Percentiles rank a stretch among this genome's conserved stretches.
Conservation (phyloP, 2,113 vertebrate species). For the Vulpes lagopus region DNA sequence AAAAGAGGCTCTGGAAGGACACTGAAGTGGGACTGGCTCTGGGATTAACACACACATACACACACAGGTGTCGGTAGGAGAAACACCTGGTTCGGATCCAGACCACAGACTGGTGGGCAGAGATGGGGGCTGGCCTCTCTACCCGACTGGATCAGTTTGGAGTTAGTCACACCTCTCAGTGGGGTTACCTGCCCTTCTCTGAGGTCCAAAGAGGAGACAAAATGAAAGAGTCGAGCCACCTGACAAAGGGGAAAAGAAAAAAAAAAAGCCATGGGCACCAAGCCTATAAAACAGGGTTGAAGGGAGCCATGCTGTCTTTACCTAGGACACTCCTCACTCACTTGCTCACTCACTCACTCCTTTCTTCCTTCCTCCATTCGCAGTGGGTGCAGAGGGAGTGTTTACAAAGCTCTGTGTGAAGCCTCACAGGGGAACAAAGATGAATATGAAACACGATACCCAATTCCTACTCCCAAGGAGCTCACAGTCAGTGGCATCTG, state of each 20-base stretch:
- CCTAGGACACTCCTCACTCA: not conserved
- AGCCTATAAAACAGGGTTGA: not conserved
- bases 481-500: not conserved
- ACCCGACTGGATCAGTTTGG: conserved; percentile 71
- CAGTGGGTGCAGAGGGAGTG: not conserved
- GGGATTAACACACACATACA: conserved; percentile 64
- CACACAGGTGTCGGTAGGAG: conserved; percentile 2
- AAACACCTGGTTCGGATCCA: conserved; percentile 71
- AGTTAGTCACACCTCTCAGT: conserved; percentile 84
- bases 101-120: not conserved
- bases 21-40: conserved; percentile 35
- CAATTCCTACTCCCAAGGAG: not conserved
- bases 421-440: not conserved
- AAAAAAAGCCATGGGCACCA: conserved; percentile 82
- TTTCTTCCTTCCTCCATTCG: not conserved
- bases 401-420: not conserved
- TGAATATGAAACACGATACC: rapidly evolving
- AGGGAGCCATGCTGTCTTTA: not conserved
- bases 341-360: not conserved
- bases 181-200: conserved; percentile 91
- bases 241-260: conserved; percentile 85
- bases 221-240: conserved; percentile 89
- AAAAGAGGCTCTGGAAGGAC: conserved; percentile 62
- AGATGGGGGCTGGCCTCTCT: conserved; percentile 36
- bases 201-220: conserved; percentile 88